Evolutionary conservation across 2,797 vertebrate genomes (phyloP), one percentile per base, ranked within the genome.

Genomic region (Enteromius paludinosus): DNA sequence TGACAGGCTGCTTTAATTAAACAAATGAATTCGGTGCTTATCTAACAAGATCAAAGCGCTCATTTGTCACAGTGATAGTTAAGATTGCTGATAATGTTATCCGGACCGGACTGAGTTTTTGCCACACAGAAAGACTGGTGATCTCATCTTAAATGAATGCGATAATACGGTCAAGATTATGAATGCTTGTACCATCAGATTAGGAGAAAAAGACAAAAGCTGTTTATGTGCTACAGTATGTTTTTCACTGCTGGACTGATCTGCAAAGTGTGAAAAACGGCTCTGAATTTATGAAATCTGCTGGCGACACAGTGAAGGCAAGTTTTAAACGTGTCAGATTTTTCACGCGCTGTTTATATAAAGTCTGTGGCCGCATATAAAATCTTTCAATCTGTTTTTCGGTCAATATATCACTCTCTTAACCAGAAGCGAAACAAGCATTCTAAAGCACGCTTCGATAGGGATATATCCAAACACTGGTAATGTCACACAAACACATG

Each of bases 1-100:
- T 96, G 92, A 92, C 94, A 94, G 93, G 89, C 94, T 94, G 96
- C 94, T 97, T 97, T 97, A 98, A 98, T 98, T 97, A 98, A 96
- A 97, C 96, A 97, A 97, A 96, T 96, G 93, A 96, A 96, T 95
- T 94, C 85, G 92, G 91, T 86, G 93, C 92, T 94, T 97, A 97
- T 96, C 95, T 90, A 90, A 83, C 83, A 89, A 72, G 73, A 96
- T 96, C 94, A 93, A 95, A 93, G 93, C 91, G 93, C 92, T 96
- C 94, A 95, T 97, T 96, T 97, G 93, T 96, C 95, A 96, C 92
- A 87, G 90, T 92, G 94, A 94, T 94, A 89, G 94, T 95, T 94
- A 94, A 93, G 93, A 93, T 91, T 92, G 93, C 89, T 62, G 93
- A 93, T 90, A 91, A 93, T 88, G 94, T 90, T 90, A 95, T 92